These are phyloP conservation scores for Ecliptopera silaceata DNA, from an alignment of 2,888 invertebrate species.

Conservation along the genomic window DNA sequence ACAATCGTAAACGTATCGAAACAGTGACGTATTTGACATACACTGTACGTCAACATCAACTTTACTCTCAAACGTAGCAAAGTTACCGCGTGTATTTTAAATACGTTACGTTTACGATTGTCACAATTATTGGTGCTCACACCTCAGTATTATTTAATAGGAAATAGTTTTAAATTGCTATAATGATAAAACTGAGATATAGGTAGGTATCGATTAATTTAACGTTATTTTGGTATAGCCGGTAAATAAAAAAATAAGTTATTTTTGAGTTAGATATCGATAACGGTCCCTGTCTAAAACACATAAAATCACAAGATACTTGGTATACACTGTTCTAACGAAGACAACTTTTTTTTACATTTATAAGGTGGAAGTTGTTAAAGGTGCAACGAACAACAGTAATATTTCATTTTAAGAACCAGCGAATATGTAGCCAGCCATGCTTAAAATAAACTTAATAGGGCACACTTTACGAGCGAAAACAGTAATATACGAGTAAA, in stretches of 20 bases:
- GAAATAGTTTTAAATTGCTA: not conserved
- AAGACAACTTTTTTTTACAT: conserved; percentile 57
- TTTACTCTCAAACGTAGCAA: too few species aligned
- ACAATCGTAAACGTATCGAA: too few species aligned
- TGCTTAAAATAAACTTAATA: not conserved
- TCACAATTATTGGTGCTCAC: too few species aligned
- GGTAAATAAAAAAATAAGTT: not conserved
- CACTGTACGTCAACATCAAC: too few species aligned
- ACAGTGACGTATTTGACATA: too few species aligned
- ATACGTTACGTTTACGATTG: too few species aligned
- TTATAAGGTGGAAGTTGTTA: conserved; percentile 24
- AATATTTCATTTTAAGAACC: not conserved
- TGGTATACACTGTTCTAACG: conserved; percentile 74
- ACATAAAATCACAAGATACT: conserved; percentile 70
- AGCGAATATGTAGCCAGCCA: not conserved
- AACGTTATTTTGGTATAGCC: conserved; percentile 6
- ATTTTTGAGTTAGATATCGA: not conserved
- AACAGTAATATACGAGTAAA: too few species aligned
- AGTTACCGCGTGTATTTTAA: too few species aligned
- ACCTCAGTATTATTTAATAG: too few species aligned
- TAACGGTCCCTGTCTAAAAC: conserved; percentile 47
- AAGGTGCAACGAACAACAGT: conserved; percentile 21
- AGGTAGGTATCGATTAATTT: not conserved
- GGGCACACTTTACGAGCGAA: not conserved
- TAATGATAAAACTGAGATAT: not conserved